phyloP scores from a whole-genome alignment of 1,140 invertebrate genomes.

The Trachymyrmex septentrionalis region DNA sequence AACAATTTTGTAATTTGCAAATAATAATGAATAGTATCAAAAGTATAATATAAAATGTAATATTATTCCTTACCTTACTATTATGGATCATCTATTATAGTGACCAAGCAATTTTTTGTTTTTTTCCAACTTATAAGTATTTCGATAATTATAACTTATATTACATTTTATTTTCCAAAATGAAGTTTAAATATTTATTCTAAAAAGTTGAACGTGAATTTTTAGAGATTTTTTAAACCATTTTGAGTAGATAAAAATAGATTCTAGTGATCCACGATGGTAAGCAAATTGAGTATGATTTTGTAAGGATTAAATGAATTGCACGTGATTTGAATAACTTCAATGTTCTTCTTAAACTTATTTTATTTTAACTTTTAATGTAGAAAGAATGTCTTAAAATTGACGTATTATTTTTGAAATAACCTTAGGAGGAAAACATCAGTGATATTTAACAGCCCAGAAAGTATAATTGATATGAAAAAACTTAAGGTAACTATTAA shows the following conservation, averaged over 20 bases:
- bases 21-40: not conserved
- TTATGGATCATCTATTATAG: too few relatives aligned
- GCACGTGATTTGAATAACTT: not conserved
- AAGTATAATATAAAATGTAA: not conserved
- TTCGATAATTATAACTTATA: too few relatives aligned
- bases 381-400: slow-evolving; percentile 12
- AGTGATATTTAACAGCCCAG: not conserved
- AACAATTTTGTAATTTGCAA: not conserved
- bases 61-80: too few relatives aligned
- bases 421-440: not conserved
- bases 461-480: not conserved
- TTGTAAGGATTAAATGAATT: not conserved
- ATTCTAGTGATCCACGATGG: too few relatives aligned
- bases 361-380: not conserved
- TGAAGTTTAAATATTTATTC: too few relatives aligned
- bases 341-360: not conserved
- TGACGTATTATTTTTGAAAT: not conserved
- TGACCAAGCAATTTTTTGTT: too few relatives aligned
- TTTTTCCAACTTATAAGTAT: too few relatives aligned
- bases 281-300: too few relatives aligned
- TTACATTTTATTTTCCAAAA: too few relatives aligned
- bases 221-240: too few relatives aligned
- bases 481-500: not conserved
- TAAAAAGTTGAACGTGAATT: too few relatives aligned
- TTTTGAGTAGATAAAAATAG: too few relatives aligned